A percentile compares a stretch with the other conserved stretches of the same genome.
Conservation (phyloP, 2,113 vertebrate genomes). For the Trematomus loennbergii region DNA sequence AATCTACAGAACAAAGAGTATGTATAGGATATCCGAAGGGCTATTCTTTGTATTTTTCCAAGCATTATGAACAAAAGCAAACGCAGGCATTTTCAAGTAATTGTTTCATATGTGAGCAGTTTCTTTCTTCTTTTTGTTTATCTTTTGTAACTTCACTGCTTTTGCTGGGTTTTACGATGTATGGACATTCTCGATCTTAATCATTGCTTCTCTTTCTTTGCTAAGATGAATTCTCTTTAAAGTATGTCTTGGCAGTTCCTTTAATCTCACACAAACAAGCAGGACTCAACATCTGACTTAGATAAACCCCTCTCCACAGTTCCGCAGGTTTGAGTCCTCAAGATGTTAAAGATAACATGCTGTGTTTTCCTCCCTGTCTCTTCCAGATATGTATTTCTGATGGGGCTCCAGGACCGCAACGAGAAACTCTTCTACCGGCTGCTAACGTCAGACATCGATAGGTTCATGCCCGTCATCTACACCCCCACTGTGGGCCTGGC, state of each 20-base stretch:
- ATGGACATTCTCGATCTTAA: not conserved
- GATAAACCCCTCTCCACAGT: constrained; percentile 33
- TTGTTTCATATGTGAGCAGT: constrained; percentile 29
- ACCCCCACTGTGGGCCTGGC: constrained; percentile 96
- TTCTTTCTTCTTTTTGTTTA: not conserved
- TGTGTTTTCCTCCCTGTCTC: constrained; percentile 45
- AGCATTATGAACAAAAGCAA: constrained; percentile 46
- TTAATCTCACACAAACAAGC: constrained; percentile 20
- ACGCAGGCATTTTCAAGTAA: constrained; percentile 33
- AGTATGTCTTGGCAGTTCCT: not conserved
- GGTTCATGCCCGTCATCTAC: constrained; percentile 98
- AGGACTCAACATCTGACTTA: constrained; percentile 58
- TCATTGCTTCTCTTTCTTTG: not conserved
- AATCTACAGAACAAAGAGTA: constrained; percentile 59
- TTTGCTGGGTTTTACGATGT: not conserved
- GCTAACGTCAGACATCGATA: constrained; percentile 91
- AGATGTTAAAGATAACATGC: constrained; percentile 52
- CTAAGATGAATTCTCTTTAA: not conserved
- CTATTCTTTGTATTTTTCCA: constrained; percentile 53
- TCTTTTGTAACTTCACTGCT: not conserved
- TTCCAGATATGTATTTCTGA: constrained; percentile 94
- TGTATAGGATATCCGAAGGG: constrained; percentile 49
- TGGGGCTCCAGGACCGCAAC: constrained; percentile 95
- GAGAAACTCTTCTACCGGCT: constrained; percentile 98
- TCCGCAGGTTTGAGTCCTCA: constrained; percentile 41